These are phyloP conservation scores for Gymnothorax javanicus DNA, from an alignment of 2,797 vertebrate genomes.

Conservation along the genomic window DNA sequence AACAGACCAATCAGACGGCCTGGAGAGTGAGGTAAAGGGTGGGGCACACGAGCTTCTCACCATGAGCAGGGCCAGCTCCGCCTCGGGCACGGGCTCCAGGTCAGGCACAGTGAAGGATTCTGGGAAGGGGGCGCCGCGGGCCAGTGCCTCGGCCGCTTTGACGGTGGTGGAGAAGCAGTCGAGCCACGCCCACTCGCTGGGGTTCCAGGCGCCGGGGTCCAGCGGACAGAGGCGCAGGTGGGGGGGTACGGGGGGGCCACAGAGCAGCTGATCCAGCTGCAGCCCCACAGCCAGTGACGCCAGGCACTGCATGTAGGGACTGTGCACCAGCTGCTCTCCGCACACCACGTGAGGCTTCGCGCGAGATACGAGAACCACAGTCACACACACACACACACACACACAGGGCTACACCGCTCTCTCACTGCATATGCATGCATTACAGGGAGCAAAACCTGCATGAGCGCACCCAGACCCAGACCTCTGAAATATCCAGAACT, in stretches of 20 bases:
- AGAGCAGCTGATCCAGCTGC: constrained; percentile 88
- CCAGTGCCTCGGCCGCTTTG: constrained; percentile 92
- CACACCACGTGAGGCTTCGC: constrained; percentile 91
- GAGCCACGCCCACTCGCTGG: constrained; percentile 93
- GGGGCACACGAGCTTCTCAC: constrained; percentile 64
- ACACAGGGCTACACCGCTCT: background rate
- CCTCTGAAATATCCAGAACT: too few relatives aligned
- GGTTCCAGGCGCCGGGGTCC: constrained; percentile 82
- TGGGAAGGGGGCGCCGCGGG: constrained; percentile 86
- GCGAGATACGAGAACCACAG: background rate
- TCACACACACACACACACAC: background rate
- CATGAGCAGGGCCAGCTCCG: constrained; percentile 89
- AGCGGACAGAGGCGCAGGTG: constrained; percentile 78
- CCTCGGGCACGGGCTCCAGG: constrained; percentile 89
- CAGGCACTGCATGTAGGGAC: constrained; percentile 96
- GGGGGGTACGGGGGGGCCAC: constrained; percentile 81
- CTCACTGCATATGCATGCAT: background rate
- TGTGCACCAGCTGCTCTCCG: constrained; percentile 96
- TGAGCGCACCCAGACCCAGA: too few relatives aligned
- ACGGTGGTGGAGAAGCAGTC: constrained; percentile 95
- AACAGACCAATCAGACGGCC: background rate
- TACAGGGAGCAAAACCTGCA: background rate
- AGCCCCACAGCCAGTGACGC: constrained; percentile 94
- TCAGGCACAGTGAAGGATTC: constrained; percentile 91
- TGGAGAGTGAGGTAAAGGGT: background rate